These are phyloP conservation scores for Stercorarius parasiticus DNA, from an alignment of 2,113 vertebrate species.

Conservation along the genomic window DNA sequence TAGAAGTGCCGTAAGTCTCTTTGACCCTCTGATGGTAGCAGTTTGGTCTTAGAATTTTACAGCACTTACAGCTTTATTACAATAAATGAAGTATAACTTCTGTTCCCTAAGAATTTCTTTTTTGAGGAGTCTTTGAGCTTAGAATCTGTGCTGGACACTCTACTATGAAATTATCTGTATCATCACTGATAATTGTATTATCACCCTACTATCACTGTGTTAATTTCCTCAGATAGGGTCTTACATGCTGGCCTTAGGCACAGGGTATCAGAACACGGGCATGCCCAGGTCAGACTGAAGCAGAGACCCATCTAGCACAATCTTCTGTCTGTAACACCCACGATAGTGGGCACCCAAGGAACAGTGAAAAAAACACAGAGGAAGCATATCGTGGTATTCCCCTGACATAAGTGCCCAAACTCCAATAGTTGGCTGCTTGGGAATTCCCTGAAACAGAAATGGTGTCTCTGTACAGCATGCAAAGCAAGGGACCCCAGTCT, in stretches of 20 bases:
- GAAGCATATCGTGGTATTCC: background rate
- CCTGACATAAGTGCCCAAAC: background rate
- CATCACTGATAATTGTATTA: background rate
- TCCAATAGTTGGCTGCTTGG: background rate
- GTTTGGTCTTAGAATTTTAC: background rate
- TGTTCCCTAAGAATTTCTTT: background rate
- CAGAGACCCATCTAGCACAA: background rate
- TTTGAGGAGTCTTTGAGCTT: background rate
- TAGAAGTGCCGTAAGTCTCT: background rate
- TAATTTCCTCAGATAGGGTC: background rate
- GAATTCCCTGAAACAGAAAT: background rate
- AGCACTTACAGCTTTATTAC: background rate
- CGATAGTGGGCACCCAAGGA: fast-evolving
- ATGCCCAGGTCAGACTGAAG: background rate
- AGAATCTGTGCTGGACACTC: background rate
- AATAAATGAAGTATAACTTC: background rate
- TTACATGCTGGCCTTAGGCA: background rate
- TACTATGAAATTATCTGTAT: background rate
- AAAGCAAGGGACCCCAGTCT: background rate
- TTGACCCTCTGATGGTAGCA: background rate
- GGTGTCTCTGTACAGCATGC: background rate
- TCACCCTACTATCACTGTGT: background rate
- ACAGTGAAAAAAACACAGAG: background rate
- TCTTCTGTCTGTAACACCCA: background rate
- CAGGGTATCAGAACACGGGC: background rate